A percentile compares a stretch with the other conserved stretches of the same genome.
phyloP scores from a whole-genome alignment of 2,888 invertebrate species.

The Tryphoninae sp. region DNA sequence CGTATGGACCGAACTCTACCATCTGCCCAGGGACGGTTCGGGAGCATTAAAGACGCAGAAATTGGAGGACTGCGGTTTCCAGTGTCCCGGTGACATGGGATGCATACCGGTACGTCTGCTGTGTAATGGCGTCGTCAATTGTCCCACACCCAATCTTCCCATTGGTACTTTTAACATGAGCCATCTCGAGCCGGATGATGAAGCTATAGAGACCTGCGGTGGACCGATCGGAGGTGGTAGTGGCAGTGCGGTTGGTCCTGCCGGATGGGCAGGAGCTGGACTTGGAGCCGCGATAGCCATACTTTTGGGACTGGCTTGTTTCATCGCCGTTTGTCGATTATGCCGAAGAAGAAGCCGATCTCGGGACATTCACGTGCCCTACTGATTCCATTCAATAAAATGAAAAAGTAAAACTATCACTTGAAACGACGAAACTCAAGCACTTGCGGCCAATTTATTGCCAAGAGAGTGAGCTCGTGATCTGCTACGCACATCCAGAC shows the following conservation, averaged over 20 bases:
- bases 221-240: conserved; percentile 82
- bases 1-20: conserved; percentile 94
- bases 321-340: conserved; percentile 84
- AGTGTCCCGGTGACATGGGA: conserved; percentile 92
- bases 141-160: conserved; percentile 85
- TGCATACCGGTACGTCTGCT: conserved; percentile 93
- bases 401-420: background rate
- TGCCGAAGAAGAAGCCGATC: conserved; percentile 85
- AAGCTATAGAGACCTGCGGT: conserved; percentile 88
- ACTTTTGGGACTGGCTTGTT: conserved; percentile 83
- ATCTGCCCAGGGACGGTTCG: conserved; percentile 91
- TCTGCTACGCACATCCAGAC: background rate
- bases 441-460: background rate
- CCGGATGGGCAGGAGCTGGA: conserved; percentile 85
- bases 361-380: conserved; percentile 85
- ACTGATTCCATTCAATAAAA: conserved; percentile 79
- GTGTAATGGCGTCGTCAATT: conserved; percentile 94
- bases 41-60: conserved; percentile 91
- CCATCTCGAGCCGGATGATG: conserved; percentile 86
- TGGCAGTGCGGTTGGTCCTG: conserved; percentile 81
- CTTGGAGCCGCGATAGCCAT: conserved; percentile 85
- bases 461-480: background rate
- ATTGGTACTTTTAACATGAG: conserved; percentile 66
- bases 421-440: conserved; percentile 11
- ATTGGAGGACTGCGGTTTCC: conserved; percentile 90